Percentiles rank a stretch among this genome's conserved stretches.
phyloP scores from a whole-genome alignment of 1,140 invertebrate genomes.

The Hypsibius dujardini region DNA sequence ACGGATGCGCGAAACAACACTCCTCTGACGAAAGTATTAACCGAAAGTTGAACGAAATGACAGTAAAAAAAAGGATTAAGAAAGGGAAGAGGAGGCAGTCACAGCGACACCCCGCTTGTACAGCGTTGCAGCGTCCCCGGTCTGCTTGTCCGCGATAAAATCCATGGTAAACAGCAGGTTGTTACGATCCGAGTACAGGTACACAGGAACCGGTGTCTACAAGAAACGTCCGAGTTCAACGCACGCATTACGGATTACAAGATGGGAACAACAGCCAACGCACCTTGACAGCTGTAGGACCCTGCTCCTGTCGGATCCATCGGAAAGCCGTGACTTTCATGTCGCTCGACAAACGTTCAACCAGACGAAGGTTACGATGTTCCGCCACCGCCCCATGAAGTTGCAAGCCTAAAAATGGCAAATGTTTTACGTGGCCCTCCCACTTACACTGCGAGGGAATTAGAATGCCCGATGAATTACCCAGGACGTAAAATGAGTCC shows the following conservation, averaged over 20 bases:
- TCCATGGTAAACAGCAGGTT: slow-evolving; percentile 89
- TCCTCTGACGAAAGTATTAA: no score
- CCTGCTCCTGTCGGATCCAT: slow-evolving; percentile 48
- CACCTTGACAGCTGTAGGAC: slow-evolving; percentile 21
- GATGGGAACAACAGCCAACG: slow-evolving; percentile 19
- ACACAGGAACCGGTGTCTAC: slow-evolving; percentile 82
- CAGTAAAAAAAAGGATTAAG: no score
- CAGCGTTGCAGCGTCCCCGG: slow-evolving; percentile 59
- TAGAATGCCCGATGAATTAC: no score
- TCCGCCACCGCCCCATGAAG: slow-evolving; percentile 81
- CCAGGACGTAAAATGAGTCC: no score
- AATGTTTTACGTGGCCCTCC: no score
- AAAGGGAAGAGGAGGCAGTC: no score
- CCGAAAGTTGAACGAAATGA: no score
- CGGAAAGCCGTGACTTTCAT: slow-evolving; percentile 65
- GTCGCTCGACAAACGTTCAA: slow-evolving; percentile 81
- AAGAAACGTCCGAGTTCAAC: slow-evolving; percentile 29
- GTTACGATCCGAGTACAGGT: slow-evolving; percentile 81
- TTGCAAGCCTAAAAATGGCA: slow-evolving; percentile 71
- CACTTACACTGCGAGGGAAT: no score
- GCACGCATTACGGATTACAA: slow-evolving; percentile 17
- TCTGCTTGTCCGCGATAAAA: slow-evolving; percentile 64
- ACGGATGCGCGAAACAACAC: no score
- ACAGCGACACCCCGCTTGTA: slow-evolving; percentile 87
- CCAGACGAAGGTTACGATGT: slow-evolving; percentile 71